Conservation (phyloP, 1,140 invertebrate species). For the Anastrepha ludens region DNA sequence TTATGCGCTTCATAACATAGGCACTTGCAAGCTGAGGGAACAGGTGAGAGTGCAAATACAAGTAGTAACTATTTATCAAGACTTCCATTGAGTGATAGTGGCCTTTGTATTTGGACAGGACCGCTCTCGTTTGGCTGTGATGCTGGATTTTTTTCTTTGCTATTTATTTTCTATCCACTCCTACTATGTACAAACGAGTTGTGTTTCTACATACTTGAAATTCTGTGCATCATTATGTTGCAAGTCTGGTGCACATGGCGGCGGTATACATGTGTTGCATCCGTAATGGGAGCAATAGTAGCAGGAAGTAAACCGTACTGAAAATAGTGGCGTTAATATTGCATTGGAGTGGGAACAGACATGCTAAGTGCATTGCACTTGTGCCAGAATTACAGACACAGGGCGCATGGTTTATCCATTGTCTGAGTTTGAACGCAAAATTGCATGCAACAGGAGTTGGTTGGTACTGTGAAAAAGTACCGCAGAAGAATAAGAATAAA, state of each 20-base stretch:
- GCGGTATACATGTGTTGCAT: neutral
- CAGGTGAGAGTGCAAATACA: neutral
- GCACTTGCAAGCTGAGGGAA: neutral
- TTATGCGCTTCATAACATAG: too few relatives aligned
- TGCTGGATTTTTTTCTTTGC: neutral
- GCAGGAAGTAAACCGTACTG: neutral
- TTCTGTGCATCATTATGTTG: neutral
- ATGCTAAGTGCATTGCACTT: conserved; percentile 23
- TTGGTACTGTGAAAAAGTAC: too few relatives aligned
- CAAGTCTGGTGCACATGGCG: neutral
- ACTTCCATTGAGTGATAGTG: neutral
- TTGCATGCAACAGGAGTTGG: too few relatives aligned
- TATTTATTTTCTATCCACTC: neutral
- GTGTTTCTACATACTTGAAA: too few relatives aligned
- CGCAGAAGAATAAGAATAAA: too few relatives aligned
- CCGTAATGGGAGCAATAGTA: neutral
- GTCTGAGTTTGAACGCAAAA: too few relatives aligned
- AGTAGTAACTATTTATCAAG: neutral
- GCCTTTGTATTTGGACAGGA: neutral
- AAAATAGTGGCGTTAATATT: conserved; percentile 10
- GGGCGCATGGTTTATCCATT: too few relatives aligned
- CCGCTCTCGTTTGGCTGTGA: neutral
- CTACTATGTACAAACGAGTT: conserved; percentile 10
- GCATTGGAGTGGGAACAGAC: neutral
- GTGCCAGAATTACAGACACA: neutral